Percentiles rank a stretch among this genome's conserved stretches.
Conservation (phyloP, 2,888 invertebrate species). For the Eurytoma adleriae region DNA sequence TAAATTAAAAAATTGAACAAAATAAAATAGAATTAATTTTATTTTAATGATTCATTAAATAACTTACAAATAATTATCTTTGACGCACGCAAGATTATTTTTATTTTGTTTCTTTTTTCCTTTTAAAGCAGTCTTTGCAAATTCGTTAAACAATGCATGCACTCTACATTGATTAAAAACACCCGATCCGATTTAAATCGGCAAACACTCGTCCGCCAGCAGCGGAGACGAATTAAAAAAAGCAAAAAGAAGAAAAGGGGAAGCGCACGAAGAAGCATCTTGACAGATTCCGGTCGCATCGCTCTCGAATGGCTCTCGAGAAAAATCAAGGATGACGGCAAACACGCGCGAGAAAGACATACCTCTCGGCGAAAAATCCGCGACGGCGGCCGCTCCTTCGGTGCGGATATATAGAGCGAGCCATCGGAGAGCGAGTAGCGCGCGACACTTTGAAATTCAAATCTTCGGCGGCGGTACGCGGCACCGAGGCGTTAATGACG, state of each 20-base stretch:
- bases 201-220: background rate
- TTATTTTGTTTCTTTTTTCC: too few species aligned
- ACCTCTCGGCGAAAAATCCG: background rate
- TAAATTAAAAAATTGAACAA: too few species aligned
- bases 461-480: slow-evolving; percentile 12
- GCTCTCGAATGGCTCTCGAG: slow-evolving; percentile 38
- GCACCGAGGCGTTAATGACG: slow-evolving; percentile 36
- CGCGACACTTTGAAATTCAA: slow-evolving; percentile 44
- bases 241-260: background rate
- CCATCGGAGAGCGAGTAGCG: too few species aligned
- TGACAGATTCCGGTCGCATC: background rate
- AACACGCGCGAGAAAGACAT: slow-evolving; percentile 28
- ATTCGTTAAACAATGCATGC: too few species aligned
- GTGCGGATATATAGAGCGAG: background rate
- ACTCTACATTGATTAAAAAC: background rate
- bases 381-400: too few species aligned
- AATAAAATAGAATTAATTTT: too few species aligned
- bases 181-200: slow-evolving; percentile 17
- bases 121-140: too few species aligned
- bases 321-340: slow-evolving; percentile 52
- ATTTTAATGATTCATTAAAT: too few species aligned
- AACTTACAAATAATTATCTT: too few species aligned
- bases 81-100: too few species aligned
- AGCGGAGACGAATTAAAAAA: background rate
- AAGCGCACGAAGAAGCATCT: background rate